Evolutionary conservation across 1,140 invertebrate species (phyloP).

Genomic region (Drosophila guanche): DNA sequence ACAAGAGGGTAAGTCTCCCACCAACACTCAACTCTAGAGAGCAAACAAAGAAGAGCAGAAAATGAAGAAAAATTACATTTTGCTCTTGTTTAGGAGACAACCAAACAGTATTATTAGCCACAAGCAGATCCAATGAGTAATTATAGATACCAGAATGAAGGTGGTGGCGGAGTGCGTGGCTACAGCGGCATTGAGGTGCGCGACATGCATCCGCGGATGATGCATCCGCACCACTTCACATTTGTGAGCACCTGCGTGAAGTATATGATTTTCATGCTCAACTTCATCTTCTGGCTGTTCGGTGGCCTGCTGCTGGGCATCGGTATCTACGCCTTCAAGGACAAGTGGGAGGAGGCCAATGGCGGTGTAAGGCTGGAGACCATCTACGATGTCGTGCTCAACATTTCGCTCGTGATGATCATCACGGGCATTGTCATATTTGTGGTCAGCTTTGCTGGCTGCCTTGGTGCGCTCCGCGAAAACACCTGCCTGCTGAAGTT

Average conservation of each 20-base stretch:
- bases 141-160: slow-evolving; percentile 80
- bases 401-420: slow-evolving; percentile 95
- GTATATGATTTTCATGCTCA: slow-evolving; percentile 96
- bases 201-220: slow-evolving; percentile 81
- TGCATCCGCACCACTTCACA: slow-evolving; percentile 86
- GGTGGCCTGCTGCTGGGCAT: slow-evolving; percentile 92
- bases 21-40: background rate
- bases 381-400: slow-evolving; percentile 94
- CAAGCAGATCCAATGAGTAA: slow-evolving; percentile 67
- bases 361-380: slow-evolving; percentile 90
- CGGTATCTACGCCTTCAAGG: slow-evolving; percentile 94
- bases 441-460: slow-evolving; percentile 92
- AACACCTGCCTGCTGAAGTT: slow-evolving; percentile 96
- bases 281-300: slow-evolving; percentile 95
- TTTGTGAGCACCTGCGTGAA: slow-evolving; percentile 92
- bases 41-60: slow-evolving; percentile 6
- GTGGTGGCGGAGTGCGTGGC: slow-evolving; percentile 73
- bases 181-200: slow-evolving; percentile 35
- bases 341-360: slow-evolving; percentile 92
- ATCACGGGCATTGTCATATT: slow-evolving; percentile 94
- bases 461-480: slow-evolving; percentile 95
- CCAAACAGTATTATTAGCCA: no score
- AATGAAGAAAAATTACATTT: background rate
- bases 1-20: no score
- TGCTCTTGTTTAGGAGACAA: no score